Evolutionary conservation across 2,113 vertebrate genomes (phyloP), one percentile per base, ranked within the genome.

Genomic region (Athene cunicularia): DNA sequence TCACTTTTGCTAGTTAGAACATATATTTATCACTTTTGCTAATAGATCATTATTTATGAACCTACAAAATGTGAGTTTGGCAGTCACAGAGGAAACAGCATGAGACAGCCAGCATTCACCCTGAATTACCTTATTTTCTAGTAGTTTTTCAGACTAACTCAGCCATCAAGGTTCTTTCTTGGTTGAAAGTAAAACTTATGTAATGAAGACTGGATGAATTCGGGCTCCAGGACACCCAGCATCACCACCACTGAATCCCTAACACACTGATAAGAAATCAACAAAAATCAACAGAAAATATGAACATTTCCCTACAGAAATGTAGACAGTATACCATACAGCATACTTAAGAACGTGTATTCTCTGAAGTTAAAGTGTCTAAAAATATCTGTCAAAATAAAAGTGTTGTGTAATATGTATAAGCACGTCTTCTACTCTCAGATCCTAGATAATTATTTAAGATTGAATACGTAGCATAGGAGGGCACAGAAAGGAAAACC

Each of bases 291-390:
- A 17, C 10, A 1, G 1, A 37, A 76, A 52, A 68, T 59, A 50
- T 0, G 0, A 76, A 26, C 6, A 68, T 73, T 66, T 83, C 53
- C 16, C 5, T 5, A 18, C 0, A 4, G 32, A 91, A 80, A 62
- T 47, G 8, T n/a, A 86, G 43, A 15, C 27, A 68, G 19, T 27
- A 58, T 19, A 27, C 12, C 5, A 8, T 27, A 32, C 15, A 53
- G 27, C 21, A 32, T 60, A 79, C 32, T 81, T 88, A n/a, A 52
- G 30, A 37, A n/a, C 0, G 0, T 60, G 2, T 13, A 35, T 70
- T 81, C 66, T 60, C 32, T 76, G 53, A 56, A 81, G 28, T 74
- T 70, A 33, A 80, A 80, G n/a, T 7, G 18, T 66, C 23, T 86
- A 83, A 91, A 70, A 80, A 45, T 50, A 59, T 32, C 22, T 80